Base-by-base conservation (phyloP, 2,797 vertebrate genomes). In the Trematomus bernacchii region DNA sequence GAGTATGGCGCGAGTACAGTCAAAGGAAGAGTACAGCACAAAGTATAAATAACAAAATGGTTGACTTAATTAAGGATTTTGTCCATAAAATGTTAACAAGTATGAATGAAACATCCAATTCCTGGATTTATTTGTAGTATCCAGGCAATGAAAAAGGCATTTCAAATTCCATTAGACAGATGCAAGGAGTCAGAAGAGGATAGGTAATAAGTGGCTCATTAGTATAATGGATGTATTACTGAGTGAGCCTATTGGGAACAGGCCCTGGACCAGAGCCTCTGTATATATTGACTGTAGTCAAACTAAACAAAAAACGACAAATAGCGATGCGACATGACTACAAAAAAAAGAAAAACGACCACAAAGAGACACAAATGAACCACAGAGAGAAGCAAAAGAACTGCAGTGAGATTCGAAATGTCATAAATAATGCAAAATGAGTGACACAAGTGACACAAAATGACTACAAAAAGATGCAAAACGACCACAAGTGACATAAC, bases 1-100 rank as follows among this genome's bases (percentile, higher is more conserved):
- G 33, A 37, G 23, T 33, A 27, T 77, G 76, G 71, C 70, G n/a
- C 2, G 16, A 46, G 58, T 21, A 57, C 61, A 82, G 67, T 67
- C 55, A 10, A 52, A 62, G 14, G 23, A 40, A 18, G 76, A 73
- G 67, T 23, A 67, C 30, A 65, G 43, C 23, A 11, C 15, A 16
- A 5, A 44, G n/a, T 42, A 6, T 51, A 59, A 27, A 67, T 37
- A 12, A 47, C 30, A 47, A 68, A 53, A 50, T 6, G 14, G 61
- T 52, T 13, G 10, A 18, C 10, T 58, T 16, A 58, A 67, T 3
- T 3, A 69, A 27, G 61, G 12, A 43, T 60, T 76, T 44, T 53
- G 21, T 58, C n/a, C 23, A 37, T 15, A 54, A 19, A 63, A 53
- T 66, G 65, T 62, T 11, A 50, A 72, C 60, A 46, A 37, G 33